Conservation (phyloP, 2,797 vertebrate genomes). For the Protosalanx chinensis region DNA sequence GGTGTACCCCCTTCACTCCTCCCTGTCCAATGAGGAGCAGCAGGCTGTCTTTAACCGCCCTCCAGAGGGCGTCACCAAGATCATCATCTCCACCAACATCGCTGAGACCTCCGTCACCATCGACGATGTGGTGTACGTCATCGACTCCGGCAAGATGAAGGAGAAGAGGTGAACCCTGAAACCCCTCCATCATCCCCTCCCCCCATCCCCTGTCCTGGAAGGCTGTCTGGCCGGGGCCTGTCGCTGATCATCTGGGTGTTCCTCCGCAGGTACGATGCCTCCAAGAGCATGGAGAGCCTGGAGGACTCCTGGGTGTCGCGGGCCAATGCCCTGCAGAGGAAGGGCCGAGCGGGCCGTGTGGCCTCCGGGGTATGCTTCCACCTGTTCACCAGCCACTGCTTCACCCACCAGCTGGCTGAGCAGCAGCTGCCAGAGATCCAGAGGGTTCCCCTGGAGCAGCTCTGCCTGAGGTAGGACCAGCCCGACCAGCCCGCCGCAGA, state of each 20-base stretch:
- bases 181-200: no score
- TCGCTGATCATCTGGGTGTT: not conserved
- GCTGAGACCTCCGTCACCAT: conserved; percentile 98
- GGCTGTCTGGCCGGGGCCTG: no score
- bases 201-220: no score
- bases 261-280: conserved; percentile 83
- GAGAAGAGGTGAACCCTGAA: conserved; percentile 84
- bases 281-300: conserved; percentile 97
- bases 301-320: conserved; percentile 94
- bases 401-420: conserved; percentile 83
- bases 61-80: conserved; percentile 85
- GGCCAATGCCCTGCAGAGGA: conserved; percentile 92
- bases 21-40: conserved; percentile 93
- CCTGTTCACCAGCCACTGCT: conserved; percentile 94
- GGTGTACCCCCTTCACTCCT: conserved; percentile 93
- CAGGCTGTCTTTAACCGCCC: conserved; percentile 90
- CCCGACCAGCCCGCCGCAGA: not conserved
- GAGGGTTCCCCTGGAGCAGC: conserved; percentile 92
- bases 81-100: conserved; percentile 98
- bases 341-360: conserved; percentile 91
- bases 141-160: conserved; percentile 98
- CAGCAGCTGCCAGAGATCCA: conserved; percentile 96
- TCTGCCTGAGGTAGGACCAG: conserved; percentile 83
- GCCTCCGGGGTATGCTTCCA: conserved; percentile 95
- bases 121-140: conserved; percentile 93